These are phyloP conservation scores for Hedya salicella DNA, from an alignment of 2,888 invertebrate genomes.

Conservation along the genomic window DNA sequence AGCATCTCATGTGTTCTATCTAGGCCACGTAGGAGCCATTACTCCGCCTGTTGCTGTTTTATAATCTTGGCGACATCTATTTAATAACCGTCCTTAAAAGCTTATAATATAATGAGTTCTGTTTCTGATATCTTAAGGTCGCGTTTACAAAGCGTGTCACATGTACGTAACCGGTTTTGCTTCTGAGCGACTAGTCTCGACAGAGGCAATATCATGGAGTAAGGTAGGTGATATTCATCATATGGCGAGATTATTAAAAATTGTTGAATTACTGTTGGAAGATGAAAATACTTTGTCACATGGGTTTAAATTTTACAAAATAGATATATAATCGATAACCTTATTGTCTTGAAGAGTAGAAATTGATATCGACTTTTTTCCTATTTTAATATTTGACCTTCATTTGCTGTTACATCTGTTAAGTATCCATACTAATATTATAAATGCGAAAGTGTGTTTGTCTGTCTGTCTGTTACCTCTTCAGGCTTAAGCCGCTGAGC, in stretches of 20 bases:
- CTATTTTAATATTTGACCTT: too few relatives aligned
- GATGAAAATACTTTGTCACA: too few relatives aligned
- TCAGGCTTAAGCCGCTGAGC: too few relatives aligned
- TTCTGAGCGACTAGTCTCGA: neutral
- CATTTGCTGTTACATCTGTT: too few relatives aligned
- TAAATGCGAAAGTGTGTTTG: too few relatives aligned
- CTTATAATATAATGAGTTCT: neutral
- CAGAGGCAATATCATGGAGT: slow-evolving; percentile 13
- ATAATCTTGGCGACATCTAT: slow-evolving; percentile 18
- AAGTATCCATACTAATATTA: too few relatives aligned
- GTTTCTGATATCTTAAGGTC: neutral
- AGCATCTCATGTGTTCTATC: slow-evolving; percentile 5
- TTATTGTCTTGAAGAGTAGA: too few relatives aligned
- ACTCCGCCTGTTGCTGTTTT: slow-evolving; percentile 32
- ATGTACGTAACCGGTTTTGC: neutral
- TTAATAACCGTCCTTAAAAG: slow-evolving; percentile 1
- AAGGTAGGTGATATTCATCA: slow-evolving; percentile 11
- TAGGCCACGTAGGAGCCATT: slow-evolving; percentile 17
- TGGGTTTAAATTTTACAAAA: too few relatives aligned
- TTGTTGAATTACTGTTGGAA: neutral
- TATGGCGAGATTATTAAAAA: neutral
- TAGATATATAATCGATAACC: too few relatives aligned
- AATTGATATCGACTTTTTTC: too few relatives aligned
- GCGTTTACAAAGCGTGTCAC: neutral
- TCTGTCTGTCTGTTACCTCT: too few relatives aligned